These are phyloP conservation scores for Neopipo cinnamomea DNA, from an alignment of 2,113 vertebrate genomes.

Conservation along the genomic window DNA sequence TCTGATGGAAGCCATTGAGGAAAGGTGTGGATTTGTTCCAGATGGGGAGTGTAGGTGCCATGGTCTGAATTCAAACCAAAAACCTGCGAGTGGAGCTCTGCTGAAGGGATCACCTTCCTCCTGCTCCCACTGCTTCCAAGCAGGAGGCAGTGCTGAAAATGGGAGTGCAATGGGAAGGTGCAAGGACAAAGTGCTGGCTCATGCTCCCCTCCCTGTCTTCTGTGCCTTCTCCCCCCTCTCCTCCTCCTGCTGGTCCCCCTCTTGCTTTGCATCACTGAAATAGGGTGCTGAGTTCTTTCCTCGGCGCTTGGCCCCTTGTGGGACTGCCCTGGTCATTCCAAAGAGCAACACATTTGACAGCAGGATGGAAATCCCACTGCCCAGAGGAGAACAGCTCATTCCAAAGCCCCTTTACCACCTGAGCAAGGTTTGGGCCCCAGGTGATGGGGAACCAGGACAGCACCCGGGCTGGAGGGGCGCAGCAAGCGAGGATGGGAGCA, in stretches of 20 bases:
- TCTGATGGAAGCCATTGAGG: not conserved
- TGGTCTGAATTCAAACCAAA: not conserved
- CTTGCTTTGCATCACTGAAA: accelerated
- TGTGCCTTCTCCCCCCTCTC: not conserved
- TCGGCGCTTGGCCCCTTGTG: accelerated
- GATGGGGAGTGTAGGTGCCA: not conserved
- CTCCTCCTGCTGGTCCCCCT: not conserved
- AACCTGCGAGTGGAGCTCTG: not conserved
- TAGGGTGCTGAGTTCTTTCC: not conserved
- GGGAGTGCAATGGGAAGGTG: not conserved
- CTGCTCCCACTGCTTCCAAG: not conserved
- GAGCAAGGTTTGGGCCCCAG: not conserved
- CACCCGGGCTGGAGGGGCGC: not conserved
- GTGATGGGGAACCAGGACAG: accelerated
- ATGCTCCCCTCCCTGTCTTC: not conserved
- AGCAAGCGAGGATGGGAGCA: not conserved
- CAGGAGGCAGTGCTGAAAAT: not conserved
- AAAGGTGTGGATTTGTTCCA: constrained; percentile 38
- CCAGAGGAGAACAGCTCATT: not conserved
- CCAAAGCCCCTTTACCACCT: not conserved
- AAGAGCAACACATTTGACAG: accelerated
- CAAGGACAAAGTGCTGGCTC: not conserved
- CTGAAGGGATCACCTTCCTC: not conserved
- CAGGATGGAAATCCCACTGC: not conserved
- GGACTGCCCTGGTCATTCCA: not conserved